Evolutionary conservation across 2,113 vertebrate species (phyloP).

Genomic region (Bufo gargarizans): DNA sequence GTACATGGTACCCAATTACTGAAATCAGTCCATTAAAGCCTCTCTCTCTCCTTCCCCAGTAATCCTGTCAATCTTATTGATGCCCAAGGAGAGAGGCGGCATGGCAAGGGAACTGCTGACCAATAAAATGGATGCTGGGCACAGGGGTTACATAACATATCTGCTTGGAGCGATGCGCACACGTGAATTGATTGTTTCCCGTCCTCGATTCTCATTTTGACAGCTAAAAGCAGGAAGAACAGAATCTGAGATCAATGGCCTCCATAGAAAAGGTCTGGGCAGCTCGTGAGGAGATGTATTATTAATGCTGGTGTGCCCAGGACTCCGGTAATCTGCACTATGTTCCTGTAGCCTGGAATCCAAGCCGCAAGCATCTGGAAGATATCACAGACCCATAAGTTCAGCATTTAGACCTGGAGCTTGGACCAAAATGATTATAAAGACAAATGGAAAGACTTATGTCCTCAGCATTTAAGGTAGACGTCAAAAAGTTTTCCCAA

Average conservation of each 20-base stretch:
- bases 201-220: background rate
- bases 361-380: background rate
- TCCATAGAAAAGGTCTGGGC: background rate
- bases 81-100: background rate
- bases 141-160: background rate
- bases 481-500: too few species aligned
- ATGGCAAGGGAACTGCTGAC: background rate
- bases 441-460: too few species aligned
- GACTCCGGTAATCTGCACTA: background rate
- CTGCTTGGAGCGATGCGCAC: background rate
- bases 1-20: background rate
- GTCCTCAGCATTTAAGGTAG: too few species aligned
- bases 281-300: background rate
- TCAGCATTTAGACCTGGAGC: too few species aligned
- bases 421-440: too few species aligned
- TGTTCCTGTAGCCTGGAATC: background rate
- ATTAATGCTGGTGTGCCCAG: background rate
- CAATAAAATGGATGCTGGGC: background rate
- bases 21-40: background rate
- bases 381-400: too few species aligned
- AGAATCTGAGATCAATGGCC: background rate
- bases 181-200: background rate
- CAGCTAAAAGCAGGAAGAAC: background rate
- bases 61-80: background rate
- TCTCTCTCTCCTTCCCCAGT: background rate